Base-by-base conservation (phyloP, 2,888 invertebrate species). In the Thecophora atra region DNA sequence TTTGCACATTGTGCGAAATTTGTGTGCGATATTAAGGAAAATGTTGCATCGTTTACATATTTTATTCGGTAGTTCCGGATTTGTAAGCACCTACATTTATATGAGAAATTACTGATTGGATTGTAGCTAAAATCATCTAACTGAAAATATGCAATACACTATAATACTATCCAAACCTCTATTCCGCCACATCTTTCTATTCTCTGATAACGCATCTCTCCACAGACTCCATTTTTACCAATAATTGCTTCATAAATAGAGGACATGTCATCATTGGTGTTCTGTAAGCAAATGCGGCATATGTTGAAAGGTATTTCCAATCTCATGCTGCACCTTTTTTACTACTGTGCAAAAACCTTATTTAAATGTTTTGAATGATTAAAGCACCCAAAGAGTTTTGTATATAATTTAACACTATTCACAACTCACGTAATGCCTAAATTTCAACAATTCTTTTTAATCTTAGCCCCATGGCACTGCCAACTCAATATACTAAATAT, bases 1-100 rank as follows among this genome's bases (percentile, higher is more conserved):
- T 54, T 82, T 81, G 51, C 87, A 86, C 63, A 85, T 83, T 67
- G 79, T 79, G 2, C 83, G 83, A 75, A 87, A 87, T 67, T 84
- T 85, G 72, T 83, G 80, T 0, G 86, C 83, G 11, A 85, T 77
- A 2, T 78, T 79, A 6, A 87, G 71, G 63, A 85, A 82, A 75
- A 74, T 69, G 54, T 74, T 73, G 44, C 78, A 77, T 21, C 76
- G 72, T 11, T 47, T 71, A 65, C 83, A 87, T 5, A 85, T 86
- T 67, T 81, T 78, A n/a, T 81, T 81, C 0, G 86, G 84, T 15
- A 86, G 73, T 44, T 85, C 81, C 2, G 76, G 76, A 28, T 80
- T 76, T 66, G 72, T 78, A 28, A 78, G 77, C 54, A 85, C 80
- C 85, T 86, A 52, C n/a, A n/a, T n/a, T n/a, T 17, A 11, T 52